Evolutionary conservation across 2,113 vertebrate genomes (phyloP), one percentile per base, ranked within the genome.

Genomic region (Dendrocopos noguchii): DNA sequence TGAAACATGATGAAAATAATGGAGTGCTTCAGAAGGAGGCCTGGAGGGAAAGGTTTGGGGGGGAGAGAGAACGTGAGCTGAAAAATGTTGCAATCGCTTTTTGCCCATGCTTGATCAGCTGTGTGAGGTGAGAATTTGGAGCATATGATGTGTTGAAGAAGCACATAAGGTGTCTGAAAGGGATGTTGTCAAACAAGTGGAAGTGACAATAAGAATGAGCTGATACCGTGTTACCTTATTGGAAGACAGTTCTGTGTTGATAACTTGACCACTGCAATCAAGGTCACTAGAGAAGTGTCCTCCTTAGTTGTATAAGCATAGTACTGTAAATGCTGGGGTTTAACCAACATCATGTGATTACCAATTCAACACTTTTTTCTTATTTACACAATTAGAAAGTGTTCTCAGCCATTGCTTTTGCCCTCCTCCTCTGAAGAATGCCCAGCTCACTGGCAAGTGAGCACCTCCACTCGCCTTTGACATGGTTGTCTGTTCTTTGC

Each of bases 321-420:
- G 87, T 88, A 27, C 6, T 86, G 91, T 91, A 96, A 97, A 93
- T 93, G 77, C 66, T 92, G 94, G 16, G 18, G 55, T 95, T 94
- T 95, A 95, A 77, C 88, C 89, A 84, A 92, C 93, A 89, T 92
- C 67, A 44, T 39, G 4, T 72, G 5, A 46, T 78, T 93, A 31
- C 27, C 0, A 6, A 66, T 53, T 56, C 59, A 95, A 60, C 86
- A 56, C 5, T 12, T 59, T 28, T 39, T 36, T 13, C 8, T 74
- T 77, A 88, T 86, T 96, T 96, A 96, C 94, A 70, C 4, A 96
- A 97, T 76, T 94, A 82, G 84, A 73, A 88, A n/a, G 61, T 76
- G 83, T 96, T 90, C 89, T 94, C 47, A 91, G 76, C 78, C 88
- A 78, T 68, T 9, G 9, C 24, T 78, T 50, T 44, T 46, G 52